Conservation (phyloP, 2,113 vertebrate genomes). For the cattle (Bos taurus) region DNA sequence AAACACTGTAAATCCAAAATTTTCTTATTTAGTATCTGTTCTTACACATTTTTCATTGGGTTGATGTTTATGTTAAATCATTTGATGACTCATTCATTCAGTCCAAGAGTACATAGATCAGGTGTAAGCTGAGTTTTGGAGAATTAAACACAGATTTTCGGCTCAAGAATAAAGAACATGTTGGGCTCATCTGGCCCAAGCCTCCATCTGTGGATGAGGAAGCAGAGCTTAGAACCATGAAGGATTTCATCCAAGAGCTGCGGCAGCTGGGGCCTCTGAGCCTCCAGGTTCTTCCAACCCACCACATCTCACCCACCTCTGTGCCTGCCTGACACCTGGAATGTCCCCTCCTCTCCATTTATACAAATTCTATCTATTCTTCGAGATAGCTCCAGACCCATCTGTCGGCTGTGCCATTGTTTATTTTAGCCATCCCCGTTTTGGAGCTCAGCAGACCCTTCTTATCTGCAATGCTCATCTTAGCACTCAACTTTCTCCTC, state of each 20-base stretch:
- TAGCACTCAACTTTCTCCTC: not conserved
- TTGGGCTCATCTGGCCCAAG: not conserved
- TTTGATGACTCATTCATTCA: not conserved
- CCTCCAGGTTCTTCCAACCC: accelerated
- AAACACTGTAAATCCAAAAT: not conserved
- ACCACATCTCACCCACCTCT: accelerated
- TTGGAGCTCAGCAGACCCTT: not conserved
- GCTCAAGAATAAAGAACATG: not conserved
- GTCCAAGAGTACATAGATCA: not conserved
- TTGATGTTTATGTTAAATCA: no score
- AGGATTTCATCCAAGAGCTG: not conserved
- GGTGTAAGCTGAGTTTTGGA: not conserved
- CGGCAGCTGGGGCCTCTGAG: accelerated
- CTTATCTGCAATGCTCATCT: not conserved
- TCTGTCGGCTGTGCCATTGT: not conserved
- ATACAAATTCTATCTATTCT: not conserved
- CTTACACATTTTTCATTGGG: not conserved
- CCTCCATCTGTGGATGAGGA: not conserved
- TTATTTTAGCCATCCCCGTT: not conserved
- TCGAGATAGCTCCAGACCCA: not conserved
- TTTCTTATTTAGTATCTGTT: not conserved
- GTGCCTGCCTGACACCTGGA: not conserved
- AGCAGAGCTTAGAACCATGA: not conserved
- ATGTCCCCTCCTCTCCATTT: not conserved
- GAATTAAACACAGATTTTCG: not conserved